Percentiles rank a stretch among this genome's conserved stretches.
These are phyloP conservation scores for Artibeus lituratus DNA, from an alignment of 2,797 vertebrate genomes.

Conservation along the genomic window DNA sequence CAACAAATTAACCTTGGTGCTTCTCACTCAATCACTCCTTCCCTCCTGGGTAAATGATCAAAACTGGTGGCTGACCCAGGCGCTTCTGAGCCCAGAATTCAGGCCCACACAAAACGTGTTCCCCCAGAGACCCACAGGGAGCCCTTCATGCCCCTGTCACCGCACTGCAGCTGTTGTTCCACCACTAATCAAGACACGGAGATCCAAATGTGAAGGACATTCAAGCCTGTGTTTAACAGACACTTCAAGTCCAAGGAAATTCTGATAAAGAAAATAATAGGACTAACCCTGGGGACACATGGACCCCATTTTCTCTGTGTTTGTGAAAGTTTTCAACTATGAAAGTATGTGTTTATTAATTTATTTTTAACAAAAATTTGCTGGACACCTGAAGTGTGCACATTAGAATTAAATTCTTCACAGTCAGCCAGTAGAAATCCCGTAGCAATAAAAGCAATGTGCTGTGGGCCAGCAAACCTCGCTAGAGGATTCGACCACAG, in stretches of 20 bases:
- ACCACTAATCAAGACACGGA: neutral
- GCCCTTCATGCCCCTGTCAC: neutral
- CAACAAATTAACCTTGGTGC: conserved; percentile 50
- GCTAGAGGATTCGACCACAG: neutral
- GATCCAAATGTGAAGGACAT: neutral
- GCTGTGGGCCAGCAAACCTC: neutral
- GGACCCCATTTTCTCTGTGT: neutral
- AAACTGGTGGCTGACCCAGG: neutral
- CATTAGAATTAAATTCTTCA: conserved; percentile 3
- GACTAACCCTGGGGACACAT: neutral
- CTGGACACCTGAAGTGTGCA: neutral
- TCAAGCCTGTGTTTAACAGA: neutral
- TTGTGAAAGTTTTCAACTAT: neutral
- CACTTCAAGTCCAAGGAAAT: neutral
- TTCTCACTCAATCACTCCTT: conserved; percentile 26
- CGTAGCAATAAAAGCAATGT: neutral
- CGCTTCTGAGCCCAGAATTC: neutral
- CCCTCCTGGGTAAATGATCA: conserved; percentile 8
- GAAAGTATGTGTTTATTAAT: neutral
- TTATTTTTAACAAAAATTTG: conserved; percentile 25
- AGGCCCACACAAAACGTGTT: neutral
- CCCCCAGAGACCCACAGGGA: neutral
- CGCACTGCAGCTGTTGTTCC: neutral
- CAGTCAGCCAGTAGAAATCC: neutral
- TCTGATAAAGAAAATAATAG: neutral